These are phyloP conservation scores for Caerostris darwini DNA, from an alignment of 1,140 invertebrate species.

Conservation along the genomic window DNA sequence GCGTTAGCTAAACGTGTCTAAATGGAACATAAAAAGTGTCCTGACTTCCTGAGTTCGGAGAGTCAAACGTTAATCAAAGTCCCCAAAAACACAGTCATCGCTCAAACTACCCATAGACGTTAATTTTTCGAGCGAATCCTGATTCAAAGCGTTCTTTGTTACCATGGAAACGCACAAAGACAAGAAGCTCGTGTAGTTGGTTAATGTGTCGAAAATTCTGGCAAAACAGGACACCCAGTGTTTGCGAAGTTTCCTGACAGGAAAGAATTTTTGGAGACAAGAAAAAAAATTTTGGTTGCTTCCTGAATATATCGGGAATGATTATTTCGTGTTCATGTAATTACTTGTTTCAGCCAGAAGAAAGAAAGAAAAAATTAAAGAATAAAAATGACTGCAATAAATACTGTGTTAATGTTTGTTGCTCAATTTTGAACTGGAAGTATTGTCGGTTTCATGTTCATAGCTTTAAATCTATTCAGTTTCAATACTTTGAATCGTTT, in stretches of 20 bases:
- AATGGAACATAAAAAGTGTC: slow-evolving; percentile 7
- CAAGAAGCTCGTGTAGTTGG: slow-evolving; percentile 25
- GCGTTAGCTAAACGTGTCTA: not conserved
- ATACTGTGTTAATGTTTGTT: too few species aligned
- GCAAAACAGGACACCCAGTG: slow-evolving; percentile 39
- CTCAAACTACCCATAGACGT: slow-evolving; percentile 45
- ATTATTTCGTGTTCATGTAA: not conserved
- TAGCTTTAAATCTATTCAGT: too few species aligned
- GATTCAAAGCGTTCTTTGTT: slow-evolving; percentile 15
- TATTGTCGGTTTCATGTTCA: too few species aligned
- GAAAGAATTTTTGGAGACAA: not conserved
- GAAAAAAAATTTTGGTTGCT: not conserved
- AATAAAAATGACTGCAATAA: too few species aligned
- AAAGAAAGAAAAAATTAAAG: not conserved
- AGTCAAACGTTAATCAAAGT: slow-evolving; percentile 32
- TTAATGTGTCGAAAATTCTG: slow-evolving; percentile 52
- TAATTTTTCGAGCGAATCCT: slow-evolving; percentile 16
- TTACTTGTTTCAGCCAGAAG: too few species aligned
- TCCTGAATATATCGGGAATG: not conserved
- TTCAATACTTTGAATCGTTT: too few species aligned
- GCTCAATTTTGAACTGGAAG: too few species aligned
- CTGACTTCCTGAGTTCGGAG: not conserved
- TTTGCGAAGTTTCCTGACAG: not conserved
- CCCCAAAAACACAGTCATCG: slow-evolving; percentile 43
- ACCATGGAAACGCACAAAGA: slow-evolving; percentile 18